Percentiles rank a stretch among this genome's conserved stretches.
Conservation (phyloP, 2,113 vertebrate genomes). For the Hiodon tergisus region DNA sequence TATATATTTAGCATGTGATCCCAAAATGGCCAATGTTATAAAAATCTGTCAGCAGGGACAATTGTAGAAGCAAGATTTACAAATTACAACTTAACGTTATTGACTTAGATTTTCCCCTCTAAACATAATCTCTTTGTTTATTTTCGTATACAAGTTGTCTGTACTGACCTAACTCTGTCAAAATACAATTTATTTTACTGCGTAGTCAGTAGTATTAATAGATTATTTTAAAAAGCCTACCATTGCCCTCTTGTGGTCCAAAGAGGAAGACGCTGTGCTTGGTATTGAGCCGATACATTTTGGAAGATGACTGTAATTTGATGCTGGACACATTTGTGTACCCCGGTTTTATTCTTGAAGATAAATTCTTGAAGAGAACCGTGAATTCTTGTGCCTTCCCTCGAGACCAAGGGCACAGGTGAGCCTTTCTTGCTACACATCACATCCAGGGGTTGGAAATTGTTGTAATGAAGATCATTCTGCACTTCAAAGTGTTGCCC, state of each 20-base stretch:
- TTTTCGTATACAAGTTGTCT: no score
- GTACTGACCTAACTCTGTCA: no score
- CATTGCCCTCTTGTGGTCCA: conserved; percentile 45
- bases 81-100: no score
- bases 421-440: not conserved
- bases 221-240: not conserved
- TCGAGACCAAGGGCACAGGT: not conserved
- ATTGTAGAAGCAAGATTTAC: no score
- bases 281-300: not conserved
- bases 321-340: not conserved
- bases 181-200: not conserved
- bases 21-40: no score
- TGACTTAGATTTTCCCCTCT: no score
- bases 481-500: conserved; percentile 24
- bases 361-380: not conserved
- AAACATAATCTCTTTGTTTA: no score
- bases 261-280: conserved; percentile 6
- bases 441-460: conserved; percentile 9
- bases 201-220: not conserved
- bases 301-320: not conserved
- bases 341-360: no score
- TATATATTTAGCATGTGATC: no score
- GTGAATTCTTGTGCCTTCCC: not conserved
- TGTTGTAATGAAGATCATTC: conserved; percentile 18
- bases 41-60: no score